A percentile compares a stretch with the other conserved stretches of the same genome.
Conservation (phyloP, 2,797 vertebrate species). For the Ficedula albicollis region DNA sequence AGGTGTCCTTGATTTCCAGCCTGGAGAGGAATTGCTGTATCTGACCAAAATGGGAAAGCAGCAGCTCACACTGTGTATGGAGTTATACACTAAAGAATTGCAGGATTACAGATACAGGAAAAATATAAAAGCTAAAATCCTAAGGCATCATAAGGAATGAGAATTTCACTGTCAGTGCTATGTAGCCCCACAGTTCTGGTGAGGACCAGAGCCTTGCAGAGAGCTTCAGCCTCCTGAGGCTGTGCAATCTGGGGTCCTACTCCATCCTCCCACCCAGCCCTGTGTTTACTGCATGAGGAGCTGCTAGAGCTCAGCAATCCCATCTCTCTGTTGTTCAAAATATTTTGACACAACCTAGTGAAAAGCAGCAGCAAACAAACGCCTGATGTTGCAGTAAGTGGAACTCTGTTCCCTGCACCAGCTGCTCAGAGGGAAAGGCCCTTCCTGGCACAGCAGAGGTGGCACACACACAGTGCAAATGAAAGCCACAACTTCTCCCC, state of each 20-base stretch:
- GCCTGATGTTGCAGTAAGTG: neutral
- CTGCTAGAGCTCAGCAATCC: neutral
- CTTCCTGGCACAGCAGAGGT: neutral
- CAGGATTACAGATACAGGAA: neutral
- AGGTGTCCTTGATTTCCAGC: neutral
- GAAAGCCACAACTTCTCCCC: neutral
- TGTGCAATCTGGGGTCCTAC: neutral
- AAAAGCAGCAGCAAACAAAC: neutral
- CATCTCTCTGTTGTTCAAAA: neutral
- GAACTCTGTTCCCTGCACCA: neutral
- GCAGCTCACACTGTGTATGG: accelerated
- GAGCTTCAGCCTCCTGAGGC: neutral
- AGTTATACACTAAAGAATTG: neutral
- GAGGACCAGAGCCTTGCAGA: neutral
- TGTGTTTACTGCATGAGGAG: neutral
- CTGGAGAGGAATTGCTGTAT: neutral
- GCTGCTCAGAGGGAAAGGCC: neutral
- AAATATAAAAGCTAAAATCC: neutral
- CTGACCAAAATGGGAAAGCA: neutral
- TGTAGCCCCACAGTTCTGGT: neutral
- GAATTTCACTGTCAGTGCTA: neutral
- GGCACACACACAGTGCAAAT: neutral
- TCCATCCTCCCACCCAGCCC: neutral
- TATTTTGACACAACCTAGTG: neutral
- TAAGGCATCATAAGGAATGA: neutral